A percentile compares a stretch with the other conserved stretches of the same genome.
These are phyloP conservation scores for Zaprionus nigranus DNA, from an alignment of 1,140 invertebrate species.

Conservation along the genomic window DNA sequence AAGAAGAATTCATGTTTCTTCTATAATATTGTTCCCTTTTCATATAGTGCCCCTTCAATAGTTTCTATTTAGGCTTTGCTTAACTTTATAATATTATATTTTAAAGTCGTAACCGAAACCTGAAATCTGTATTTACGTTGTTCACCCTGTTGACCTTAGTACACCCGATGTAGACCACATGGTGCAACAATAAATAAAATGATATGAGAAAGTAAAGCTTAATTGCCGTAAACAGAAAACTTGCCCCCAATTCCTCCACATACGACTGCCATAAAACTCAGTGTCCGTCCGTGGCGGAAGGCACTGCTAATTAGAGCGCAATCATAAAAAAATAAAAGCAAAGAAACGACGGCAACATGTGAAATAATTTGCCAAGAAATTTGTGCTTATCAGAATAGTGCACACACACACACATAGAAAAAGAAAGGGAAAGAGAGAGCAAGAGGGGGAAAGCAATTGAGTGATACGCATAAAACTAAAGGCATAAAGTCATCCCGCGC, in stretches of 20 bases:
- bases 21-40: no score
- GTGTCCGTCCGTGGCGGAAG: constrained; percentile 11
- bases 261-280: constrained; percentile 19
- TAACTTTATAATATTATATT: no score
- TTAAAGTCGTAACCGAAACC: no score
- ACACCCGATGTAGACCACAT: background rate
- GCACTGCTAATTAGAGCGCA: constrained; percentile 35
- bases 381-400: constrained; percentile 40
- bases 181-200: constrained; percentile 27
- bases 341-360: constrained; percentile 31
- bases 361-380: constrained; percentile 54
- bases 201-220: constrained; percentile 17
- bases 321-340: constrained; percentile 29
- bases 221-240: constrained; percentile 19
- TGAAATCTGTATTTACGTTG: background rate
- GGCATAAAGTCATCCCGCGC: constrained; percentile 39
- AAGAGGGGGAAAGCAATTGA: constrained; percentile 10
- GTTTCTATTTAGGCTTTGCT: no score
- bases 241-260: background rate
- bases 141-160: constrained; percentile 18
- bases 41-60: no score
- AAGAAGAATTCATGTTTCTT: no score
- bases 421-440: background rate
- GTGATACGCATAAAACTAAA: constrained; percentile 54
- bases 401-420: constrained; percentile 1